phyloP scores from a whole-genome alignment of 2,888 invertebrate species.

The Drosophila cognata region DNA sequence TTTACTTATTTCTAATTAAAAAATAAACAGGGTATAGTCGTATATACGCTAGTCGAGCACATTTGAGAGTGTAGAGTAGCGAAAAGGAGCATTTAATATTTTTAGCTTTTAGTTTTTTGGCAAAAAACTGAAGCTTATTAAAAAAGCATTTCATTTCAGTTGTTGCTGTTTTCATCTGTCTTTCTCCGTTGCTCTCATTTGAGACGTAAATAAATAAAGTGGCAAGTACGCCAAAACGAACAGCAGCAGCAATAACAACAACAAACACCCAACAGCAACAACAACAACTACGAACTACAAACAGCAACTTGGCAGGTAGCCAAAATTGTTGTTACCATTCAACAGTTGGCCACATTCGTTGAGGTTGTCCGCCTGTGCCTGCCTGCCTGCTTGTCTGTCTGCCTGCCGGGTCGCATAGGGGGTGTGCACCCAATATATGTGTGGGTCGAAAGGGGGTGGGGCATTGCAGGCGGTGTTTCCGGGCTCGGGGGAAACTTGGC shows the following conservation, averaged over 20 bases:
- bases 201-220: constrained; percentile 62
- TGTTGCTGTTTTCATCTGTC: constrained; percentile 8
- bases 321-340: constrained; percentile 61
- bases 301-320: constrained; percentile 44
- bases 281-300: constrained; percentile 9
- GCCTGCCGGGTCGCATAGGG: neutral
- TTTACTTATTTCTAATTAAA: fast-evolving
- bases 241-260: neutral
- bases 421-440: neutral
- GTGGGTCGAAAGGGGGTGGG: neutral
- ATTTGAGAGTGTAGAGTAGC: neutral
- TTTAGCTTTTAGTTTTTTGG: neutral
- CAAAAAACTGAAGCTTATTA: constrained; percentile 43
- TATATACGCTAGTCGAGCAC: neutral
- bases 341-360: constrained; percentile 67
- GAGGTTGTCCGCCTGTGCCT: constrained; percentile 37
- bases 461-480: neutral
- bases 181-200: constrained; percentile 18
- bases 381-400: neutral
- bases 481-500: constrained; percentile 11
- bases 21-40: neutral
- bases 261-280: constrained; percentile 1
- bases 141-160: constrained; percentile 48
- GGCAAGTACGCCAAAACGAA: constrained; percentile 13
- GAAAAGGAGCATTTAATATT: neutral